A percentile compares a stretch with the other conserved stretches of the same genome.
phyloP scores from a whole-genome alignment of 2,888 invertebrate species.

The Metellina segmentata region DNA sequence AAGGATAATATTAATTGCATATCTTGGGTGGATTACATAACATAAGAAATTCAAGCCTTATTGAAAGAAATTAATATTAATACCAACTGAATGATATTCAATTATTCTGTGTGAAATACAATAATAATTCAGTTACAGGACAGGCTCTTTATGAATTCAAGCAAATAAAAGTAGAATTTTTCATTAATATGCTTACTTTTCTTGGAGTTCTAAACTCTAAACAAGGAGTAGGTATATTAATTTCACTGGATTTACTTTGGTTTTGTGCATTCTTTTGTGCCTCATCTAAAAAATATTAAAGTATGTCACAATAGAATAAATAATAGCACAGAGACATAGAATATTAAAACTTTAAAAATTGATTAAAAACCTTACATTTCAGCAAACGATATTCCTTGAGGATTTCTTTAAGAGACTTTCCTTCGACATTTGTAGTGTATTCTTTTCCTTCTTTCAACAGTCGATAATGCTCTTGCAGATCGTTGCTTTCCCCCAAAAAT shows the following conservation, averaged over 20 bases:
- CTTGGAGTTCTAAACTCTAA: constrained; percentile 43
- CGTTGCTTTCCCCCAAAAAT: constrained; percentile 50
- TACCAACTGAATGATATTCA: too few species aligned
- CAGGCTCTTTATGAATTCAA: neutral
- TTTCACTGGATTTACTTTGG: neutral
- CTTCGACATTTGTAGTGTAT: constrained; percentile 54
- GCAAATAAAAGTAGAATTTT: neutral
- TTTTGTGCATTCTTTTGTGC: neutral
- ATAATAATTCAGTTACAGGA: too few species aligned
- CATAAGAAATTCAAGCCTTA: too few species aligned
- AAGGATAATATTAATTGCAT: neutral
- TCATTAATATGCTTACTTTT: constrained; percentile 30
- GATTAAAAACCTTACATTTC: constrained; percentile 33
- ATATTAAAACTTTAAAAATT: neutral
- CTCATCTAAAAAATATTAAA: neutral
- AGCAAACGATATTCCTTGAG: constrained; percentile 56
- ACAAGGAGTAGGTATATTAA: neutral
- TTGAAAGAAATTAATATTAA: too few species aligned
- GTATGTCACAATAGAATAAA: neutral
- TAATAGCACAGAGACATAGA: neutral
- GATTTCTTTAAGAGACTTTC: constrained; percentile 62
- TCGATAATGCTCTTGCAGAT: constrained; percentile 53
- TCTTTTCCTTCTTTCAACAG: constrained; percentile 37
- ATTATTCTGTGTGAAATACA: too few species aligned
- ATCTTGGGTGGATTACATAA: too few species aligned